phyloP scores from a whole-genome alignment of 1,140 invertebrate genomes.

The Cotesia glomerata region DNA sequence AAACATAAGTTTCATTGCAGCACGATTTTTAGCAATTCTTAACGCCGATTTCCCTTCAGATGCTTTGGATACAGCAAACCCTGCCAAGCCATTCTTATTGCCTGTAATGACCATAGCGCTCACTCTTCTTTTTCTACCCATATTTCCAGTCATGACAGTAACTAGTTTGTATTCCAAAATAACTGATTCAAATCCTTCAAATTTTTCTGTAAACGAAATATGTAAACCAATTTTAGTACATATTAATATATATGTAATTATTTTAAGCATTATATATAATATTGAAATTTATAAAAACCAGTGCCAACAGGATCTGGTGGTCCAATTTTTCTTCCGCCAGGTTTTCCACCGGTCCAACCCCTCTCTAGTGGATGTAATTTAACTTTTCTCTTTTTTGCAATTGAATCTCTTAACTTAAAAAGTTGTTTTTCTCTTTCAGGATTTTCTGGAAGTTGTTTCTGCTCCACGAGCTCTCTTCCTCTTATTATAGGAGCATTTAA shows the following conservation, averaged over 20 bases:
- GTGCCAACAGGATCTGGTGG: conserved; percentile 83
- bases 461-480: conserved; percentile 77
- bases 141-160: conserved; percentile 82
- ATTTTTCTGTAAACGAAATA: conserved; percentile 70
- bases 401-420: conserved; percentile 74
- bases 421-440: conserved; percentile 74
- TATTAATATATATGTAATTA: neutral
- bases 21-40: conserved; percentile 82
- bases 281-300: conserved; percentile 56
- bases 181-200: conserved; percentile 87
- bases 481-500: conserved; percentile 82
- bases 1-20: conserved; percentile 84
- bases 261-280: neutral
- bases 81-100: conserved; percentile 86
- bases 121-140: conserved; percentile 76
- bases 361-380: conserved; percentile 81
- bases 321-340: conserved; percentile 85
- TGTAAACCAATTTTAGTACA: neutral
- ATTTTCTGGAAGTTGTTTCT: conserved; percentile 74
- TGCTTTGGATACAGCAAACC: conserved; percentile 78
- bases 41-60: conserved; percentile 70
- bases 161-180: conserved; percentile 84
- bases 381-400: conserved; percentile 67
- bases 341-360: conserved; percentile 85
- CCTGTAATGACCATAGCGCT: conserved; percentile 83